These are phyloP conservation scores for Sceloporus tristichus DNA, from an alignment of 2,113 vertebrate genomes.

Conservation along the genomic window DNA sequence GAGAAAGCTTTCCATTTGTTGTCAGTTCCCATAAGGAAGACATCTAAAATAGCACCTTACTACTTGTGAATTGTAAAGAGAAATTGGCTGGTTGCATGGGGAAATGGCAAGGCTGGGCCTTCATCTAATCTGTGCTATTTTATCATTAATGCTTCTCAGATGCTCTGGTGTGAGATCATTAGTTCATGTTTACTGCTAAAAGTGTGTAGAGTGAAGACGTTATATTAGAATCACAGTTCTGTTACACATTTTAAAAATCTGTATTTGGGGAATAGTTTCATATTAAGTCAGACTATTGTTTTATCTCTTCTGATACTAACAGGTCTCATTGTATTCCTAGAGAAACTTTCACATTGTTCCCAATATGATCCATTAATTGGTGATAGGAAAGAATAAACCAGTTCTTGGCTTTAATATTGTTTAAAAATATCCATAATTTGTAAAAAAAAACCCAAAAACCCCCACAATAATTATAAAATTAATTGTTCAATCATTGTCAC, in stretches of 20 bases:
- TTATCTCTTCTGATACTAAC: background rate
- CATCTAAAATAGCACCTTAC: constrained; percentile 9
- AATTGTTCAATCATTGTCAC: background rate
- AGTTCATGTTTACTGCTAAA: background rate
- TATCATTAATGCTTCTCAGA: background rate
- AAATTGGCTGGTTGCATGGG: constrained; percentile 15
- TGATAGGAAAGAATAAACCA: background rate
- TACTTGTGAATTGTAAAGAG: constrained; percentile 19
- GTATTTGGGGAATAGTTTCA: background rate
- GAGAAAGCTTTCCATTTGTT: background rate
- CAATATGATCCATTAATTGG: background rate
- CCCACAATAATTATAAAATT: background rate
- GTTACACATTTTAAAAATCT: background rate
- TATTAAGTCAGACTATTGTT: background rate
- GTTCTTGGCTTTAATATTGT: background rate
- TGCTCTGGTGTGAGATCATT: background rate
- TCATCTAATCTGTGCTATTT: background rate
- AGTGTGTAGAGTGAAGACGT: background rate
- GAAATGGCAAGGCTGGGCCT: background rate
- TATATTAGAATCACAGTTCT: background rate
- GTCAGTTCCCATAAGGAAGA: background rate
- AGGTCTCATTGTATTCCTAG: background rate
- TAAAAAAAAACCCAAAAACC: too few relatives aligned
- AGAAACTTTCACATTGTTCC: background rate
- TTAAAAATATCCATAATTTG: too few relatives aligned